phyloP scores from a whole-genome alignment of 2,113 vertebrate genomes.

The Terrapene triunguis region DNA sequence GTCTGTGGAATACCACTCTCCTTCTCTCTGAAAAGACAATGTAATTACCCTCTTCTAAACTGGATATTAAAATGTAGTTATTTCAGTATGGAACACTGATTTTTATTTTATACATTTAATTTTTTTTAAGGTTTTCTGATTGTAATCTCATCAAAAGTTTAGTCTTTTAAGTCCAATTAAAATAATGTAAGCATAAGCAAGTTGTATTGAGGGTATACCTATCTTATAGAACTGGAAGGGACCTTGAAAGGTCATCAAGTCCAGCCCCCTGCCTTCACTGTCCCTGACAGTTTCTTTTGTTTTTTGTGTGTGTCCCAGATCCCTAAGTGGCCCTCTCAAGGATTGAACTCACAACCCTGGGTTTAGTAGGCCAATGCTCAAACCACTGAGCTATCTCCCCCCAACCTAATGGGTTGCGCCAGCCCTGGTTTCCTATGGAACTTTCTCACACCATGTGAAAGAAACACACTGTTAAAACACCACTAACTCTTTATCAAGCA shows the following conservation, averaged over 20 bases:
- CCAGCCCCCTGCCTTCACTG: too few species aligned
- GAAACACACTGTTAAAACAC: neutral
- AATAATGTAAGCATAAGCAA: neutral
- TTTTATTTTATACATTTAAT: neutral
- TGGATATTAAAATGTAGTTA: neutral
- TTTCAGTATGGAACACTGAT: neutral
- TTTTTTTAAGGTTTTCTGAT: neutral
- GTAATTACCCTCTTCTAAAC: neutral
- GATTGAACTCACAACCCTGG: too few species aligned
- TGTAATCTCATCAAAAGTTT: neutral
- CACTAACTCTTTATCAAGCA: neutral
- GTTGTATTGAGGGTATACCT: neutral
- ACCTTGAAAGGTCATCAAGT: too few species aligned
- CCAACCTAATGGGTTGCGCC: too few species aligned
- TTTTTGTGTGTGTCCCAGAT: too few species aligned
- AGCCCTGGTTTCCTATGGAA: neutral
- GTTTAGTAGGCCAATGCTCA: too few species aligned
- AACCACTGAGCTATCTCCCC: too few species aligned
- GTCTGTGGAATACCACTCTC: neutral
- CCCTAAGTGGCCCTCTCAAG: too few species aligned
- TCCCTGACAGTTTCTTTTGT: too few species aligned
- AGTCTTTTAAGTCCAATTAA: neutral
- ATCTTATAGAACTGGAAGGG: too few species aligned
- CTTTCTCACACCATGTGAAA: neutral
- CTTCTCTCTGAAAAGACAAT: neutral